A percentile compares a stretch with the other conserved stretches of the same genome.
These are phyloP conservation scores for Paratilapia polleni DNA, from an alignment of 2,113 vertebrate genomes.

Conservation along the genomic window DNA sequence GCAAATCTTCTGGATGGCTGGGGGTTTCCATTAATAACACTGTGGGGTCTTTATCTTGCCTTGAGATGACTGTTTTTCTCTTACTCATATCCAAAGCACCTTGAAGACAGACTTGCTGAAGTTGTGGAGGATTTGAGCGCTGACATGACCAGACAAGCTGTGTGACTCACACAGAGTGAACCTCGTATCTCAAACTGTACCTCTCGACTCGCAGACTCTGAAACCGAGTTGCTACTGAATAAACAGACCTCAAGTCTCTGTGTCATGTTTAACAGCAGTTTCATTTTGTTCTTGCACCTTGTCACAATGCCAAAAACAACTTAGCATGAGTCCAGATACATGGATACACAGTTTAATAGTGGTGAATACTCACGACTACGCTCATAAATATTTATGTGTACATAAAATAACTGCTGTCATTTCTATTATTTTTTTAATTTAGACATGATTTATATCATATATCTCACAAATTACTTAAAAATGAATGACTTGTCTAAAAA, in stretches of 20 bases:
- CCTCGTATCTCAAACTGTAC: conserved; percentile 7
- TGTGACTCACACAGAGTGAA: conserved; percentile 19
- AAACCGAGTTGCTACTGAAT: conserved; percentile 3
- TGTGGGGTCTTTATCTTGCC: not conserved
- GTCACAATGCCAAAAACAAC: not conserved
- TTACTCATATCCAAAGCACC: not conserved
- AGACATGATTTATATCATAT: too few relatives aligned
- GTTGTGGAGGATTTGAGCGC: not conserved
- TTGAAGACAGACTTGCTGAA: not conserved
- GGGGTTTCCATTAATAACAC: too few relatives aligned
- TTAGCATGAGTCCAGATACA: not conserved
- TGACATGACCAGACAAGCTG: conserved; percentile 12
- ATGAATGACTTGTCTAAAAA: too few relatives aligned
- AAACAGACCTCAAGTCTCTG: conserved; percentile 21
- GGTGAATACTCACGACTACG: not conserved
- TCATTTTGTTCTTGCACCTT: not conserved
- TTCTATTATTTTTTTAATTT: not conserved
- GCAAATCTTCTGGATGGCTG: not conserved
- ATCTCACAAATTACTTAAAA: too few relatives aligned
- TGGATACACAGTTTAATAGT: not conserved
- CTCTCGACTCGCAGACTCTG: not conserved
- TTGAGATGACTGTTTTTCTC: not conserved
- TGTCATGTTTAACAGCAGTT: not conserved
- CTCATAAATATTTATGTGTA: not conserved
- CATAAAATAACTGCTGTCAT: not conserved